A percentile compares a stretch with the other conserved stretches of the same genome.
These are phyloP conservation scores for Patella depressa DNA, from an alignment of 2,888 invertebrate genomes.

Conservation along the genomic window DNA sequence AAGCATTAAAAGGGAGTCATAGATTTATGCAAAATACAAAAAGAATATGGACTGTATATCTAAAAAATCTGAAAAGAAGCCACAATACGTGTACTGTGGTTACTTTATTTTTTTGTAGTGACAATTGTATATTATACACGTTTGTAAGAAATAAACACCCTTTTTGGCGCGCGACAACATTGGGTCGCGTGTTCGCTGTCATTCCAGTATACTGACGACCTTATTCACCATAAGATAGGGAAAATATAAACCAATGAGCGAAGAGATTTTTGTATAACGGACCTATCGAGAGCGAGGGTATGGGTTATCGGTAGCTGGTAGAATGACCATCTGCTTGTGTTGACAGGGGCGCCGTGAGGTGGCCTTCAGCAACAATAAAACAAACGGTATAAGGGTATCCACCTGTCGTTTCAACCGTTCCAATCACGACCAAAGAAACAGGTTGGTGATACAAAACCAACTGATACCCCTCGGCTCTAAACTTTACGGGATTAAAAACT, in stretches of 20 bases:
- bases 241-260: neutral
- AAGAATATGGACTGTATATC: no score
- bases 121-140: no score
- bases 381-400: conserved; percentile 2
- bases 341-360: conserved; percentile 10
- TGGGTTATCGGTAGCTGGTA: conserved; percentile 1
- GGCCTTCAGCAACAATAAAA: neutral
- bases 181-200: conserved; percentile 1
- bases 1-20: no score
- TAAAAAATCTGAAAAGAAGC: no score
- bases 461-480: neutral
- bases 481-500: conserved; percentile 4
- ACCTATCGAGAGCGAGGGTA: neutral
- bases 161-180: conserved; percentile 7
- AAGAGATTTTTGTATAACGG: neutral
- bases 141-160: neutral
- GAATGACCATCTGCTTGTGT: conserved; percentile 8
- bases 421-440: neutral
- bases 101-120: no score
- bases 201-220: neutral
- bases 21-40: no score
- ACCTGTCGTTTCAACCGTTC: conserved; percentile 2
- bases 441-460: neutral
- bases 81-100: no score
- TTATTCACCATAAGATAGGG: neutral